Evolutionary conservation across 2,113 vertebrate genomes (phyloP), one percentile per base, ranked within the genome.

Genomic region (Tapirus terrestris): DNA sequence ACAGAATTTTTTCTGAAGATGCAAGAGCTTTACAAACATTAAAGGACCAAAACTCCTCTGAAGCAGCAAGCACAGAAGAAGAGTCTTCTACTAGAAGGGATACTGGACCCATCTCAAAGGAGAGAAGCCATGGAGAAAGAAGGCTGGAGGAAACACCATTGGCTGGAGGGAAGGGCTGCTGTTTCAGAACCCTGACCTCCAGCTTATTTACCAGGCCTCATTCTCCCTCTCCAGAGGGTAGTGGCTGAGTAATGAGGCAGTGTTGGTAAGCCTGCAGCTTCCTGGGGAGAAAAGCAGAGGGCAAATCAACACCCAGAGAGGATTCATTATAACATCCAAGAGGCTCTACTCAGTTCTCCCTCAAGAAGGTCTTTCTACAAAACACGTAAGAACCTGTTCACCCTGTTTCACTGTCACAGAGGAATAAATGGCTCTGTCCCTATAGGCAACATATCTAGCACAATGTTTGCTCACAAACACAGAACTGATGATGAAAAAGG

Each of bases 251-350:
- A 98, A 95, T 95, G 73, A 97, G 89, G 94, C 93, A 94, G 67
- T 89, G 94, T 45, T 90, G 70, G 94, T 90, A 94, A 91, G 85
- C 43, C 36, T 82, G 53, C 65, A 51, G 73, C 48, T 97, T 98
- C 79, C 93, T 61, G 27, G 68, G 96, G 93, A 96, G 60, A 97
- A 97, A 91, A 84, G 56, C 72, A 97, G 89, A 98, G 36, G 67
- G 29, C 58, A 97, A 94, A 96, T 95, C 67, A 96, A 98, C 96
- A 94, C 90, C 84, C 97, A 90, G 89, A 83, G 95, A 97, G 95
- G 39, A 91, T 92, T 97, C 87, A 96, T 94, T 87, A 90, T 45
- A 86, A 94, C 36, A 76, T 77, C 73, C 91, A 95, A 89, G 76
- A 93, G 89, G 29, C 70, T 70, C 43, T 76, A 89, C 65, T 97